A percentile compares a stretch with the other conserved stretches of the same genome.
These are phyloP conservation scores for Chrysolina americana DNA, from an alignment of 2,888 invertebrate genomes.

Conservation along the genomic window DNA sequence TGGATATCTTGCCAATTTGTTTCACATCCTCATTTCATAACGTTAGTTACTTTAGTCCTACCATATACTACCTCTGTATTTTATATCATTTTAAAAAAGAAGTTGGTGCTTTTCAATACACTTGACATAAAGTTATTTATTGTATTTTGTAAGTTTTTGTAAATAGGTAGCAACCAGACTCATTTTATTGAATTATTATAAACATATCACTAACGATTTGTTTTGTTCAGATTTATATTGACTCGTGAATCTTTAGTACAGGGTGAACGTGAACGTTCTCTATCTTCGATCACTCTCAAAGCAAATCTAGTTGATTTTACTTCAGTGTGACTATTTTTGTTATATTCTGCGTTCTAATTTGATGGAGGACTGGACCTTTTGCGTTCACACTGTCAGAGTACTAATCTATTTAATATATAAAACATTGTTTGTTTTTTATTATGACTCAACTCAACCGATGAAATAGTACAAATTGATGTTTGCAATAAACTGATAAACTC, in stretches of 20 bases:
- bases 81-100: constrained; percentile 48
- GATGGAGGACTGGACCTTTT: background rate
- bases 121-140: constrained; percentile 37
- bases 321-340: too few relatives aligned
- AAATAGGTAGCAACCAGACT: constrained; percentile 35
- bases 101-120: constrained; percentile 52
- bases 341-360: too few relatives aligned
- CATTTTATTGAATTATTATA: constrained; percentile 44
- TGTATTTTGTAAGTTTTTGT: constrained; percentile 41
- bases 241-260: background rate
- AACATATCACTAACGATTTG: constrained; percentile 51
- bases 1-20: constrained; percentile 53
- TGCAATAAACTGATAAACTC: constrained; percentile 41
- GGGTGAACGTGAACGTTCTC: too few relatives aligned
- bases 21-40: constrained; percentile 46
- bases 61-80: constrained; percentile 56
- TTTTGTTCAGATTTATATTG: constrained; percentile 30
- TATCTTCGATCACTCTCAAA: too few relatives aligned
- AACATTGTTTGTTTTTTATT: background rate
- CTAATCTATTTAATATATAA: background rate
- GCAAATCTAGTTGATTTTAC: too few relatives aligned
- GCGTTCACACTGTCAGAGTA: background rate
- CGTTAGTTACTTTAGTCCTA: constrained; percentile 53
- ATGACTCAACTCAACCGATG: constrained; percentile 32
- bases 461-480: constrained; percentile 48